Percentiles rank a stretch among this genome's conserved stretches.
Evolutionary conservation across 2,797 vertebrate genomes (phyloP).

Genomic region (Pipistrellus pygmaeus): DNA sequence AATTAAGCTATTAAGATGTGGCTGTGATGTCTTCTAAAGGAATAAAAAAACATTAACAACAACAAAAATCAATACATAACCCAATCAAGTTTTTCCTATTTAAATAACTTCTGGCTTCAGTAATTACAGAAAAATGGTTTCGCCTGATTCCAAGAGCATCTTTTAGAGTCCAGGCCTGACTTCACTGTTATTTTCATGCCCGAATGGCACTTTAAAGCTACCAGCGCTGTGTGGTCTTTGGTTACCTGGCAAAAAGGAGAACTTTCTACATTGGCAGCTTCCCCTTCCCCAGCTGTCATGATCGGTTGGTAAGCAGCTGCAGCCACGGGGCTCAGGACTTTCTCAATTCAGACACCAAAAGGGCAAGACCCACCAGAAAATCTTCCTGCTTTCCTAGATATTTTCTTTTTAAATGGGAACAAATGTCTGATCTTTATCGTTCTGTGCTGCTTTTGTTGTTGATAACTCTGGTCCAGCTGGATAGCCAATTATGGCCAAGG

Average conservation of each 20-base stretch:
- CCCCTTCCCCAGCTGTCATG: background rate
- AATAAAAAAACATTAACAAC: slow-evolving; percentile 15
- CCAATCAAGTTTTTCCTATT: slow-evolving; percentile 42
- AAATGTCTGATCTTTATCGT: slow-evolving; percentile 19
- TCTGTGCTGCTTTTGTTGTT: background rate
- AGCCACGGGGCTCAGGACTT: background rate
- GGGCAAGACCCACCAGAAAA: background rate
- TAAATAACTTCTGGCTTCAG: slow-evolving; percentile 58
- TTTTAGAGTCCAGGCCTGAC: background rate
- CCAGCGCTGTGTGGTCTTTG: background rate
- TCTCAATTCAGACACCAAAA: background rate
- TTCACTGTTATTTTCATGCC: slow-evolving; percentile 37
- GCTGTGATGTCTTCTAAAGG: background rate
- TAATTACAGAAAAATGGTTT: slow-evolving; percentile 43
- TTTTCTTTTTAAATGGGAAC: slow-evolving; percentile 31
- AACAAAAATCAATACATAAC: slow-evolving; percentile 53
- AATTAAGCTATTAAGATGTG: slow-evolving; percentile 45
- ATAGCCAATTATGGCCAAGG: slow-evolving; percentile 13
- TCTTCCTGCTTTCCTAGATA: slow-evolving; percentile 16
- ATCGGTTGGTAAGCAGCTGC: background rate
- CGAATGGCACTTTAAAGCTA: background rate
- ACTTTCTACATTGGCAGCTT: background rate
- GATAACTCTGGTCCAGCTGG: slow-evolving; percentile 17
- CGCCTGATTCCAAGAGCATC: slow-evolving; percentile 24
- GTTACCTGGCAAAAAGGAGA: background rate